Percentiles rank a stretch among this genome's conserved stretches.
These are phyloP conservation scores for Cheilinus undulatus DNA, from an alignment of 2,113 vertebrate species.

Conservation along the genomic window DNA sequence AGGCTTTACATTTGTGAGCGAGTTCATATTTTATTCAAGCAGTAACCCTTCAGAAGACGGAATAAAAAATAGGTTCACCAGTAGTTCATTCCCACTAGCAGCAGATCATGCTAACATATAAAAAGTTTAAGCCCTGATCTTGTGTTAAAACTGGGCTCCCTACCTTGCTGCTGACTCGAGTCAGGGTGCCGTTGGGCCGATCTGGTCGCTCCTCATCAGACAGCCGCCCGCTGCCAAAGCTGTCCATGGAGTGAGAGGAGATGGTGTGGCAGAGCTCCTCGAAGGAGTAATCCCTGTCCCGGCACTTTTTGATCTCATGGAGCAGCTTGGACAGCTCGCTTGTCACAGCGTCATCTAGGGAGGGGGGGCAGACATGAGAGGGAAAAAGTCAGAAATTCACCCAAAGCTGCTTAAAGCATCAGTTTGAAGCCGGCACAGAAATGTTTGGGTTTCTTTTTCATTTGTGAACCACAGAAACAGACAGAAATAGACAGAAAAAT, in stretches of 20 bases:
- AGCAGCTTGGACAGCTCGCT: slow-evolving; percentile 95
- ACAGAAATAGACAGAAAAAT: neutral
- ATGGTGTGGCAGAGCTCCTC: slow-evolving; percentile 96
- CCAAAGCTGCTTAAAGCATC: neutral
- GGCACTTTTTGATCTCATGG: slow-evolving; percentile 95
- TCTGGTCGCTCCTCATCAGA: slow-evolving; percentile 92
- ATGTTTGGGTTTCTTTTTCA: neutral
- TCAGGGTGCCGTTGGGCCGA: slow-evolving; percentile 88
- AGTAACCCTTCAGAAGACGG: too few species aligned
- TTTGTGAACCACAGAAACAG: neutral
- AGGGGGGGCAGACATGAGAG: neutral
- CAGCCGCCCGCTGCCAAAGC: slow-evolving; percentile 88
- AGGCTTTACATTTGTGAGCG: too few species aligned
- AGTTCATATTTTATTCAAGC: too few species aligned
- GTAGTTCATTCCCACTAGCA: too few species aligned
- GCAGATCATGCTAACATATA: neutral
- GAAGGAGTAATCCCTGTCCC: slow-evolving; percentile 96
- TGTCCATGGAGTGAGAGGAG: slow-evolving; percentile 95
- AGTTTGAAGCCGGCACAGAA: neutral
- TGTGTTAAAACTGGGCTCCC: neutral
- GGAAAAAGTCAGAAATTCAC: neutral
- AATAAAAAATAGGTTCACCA: too few species aligned
- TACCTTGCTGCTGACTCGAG: slow-evolving; percentile 78
- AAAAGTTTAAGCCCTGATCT: neutral
- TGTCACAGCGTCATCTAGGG: slow-evolving; percentile 92